Conservation (phyloP, 2,113 vertebrate genomes). For the Coracopsis vasa region DNA sequence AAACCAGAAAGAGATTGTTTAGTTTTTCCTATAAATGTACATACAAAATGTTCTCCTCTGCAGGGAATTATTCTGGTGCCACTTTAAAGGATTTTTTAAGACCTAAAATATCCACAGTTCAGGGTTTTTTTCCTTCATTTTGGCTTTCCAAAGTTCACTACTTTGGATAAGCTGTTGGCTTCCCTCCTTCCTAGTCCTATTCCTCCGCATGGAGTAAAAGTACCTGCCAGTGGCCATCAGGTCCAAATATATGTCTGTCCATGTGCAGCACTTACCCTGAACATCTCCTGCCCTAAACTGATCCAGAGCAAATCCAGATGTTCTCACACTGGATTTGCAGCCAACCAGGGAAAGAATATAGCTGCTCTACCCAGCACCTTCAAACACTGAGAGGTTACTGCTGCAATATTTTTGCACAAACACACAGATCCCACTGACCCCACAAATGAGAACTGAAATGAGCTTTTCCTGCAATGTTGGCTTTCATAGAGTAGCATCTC, state of each 20-base stretch:
- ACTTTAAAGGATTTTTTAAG: background rate
- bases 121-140: background rate
- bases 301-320: background rate
- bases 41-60: background rate
- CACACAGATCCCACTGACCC: background rate
- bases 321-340: background rate
- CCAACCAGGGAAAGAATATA: background rate
- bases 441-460: background rate
- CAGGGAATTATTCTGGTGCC: background rate
- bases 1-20: background rate
- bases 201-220: background rate
- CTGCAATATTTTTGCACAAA: background rate
- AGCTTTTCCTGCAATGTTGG: background rate
- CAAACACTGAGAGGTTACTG: conserved; percentile 19
- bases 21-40: background rate
- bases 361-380: conserved; percentile 3
- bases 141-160: background rate
- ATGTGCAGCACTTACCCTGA: accelerated
- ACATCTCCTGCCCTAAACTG: background rate
- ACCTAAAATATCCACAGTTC: background rate
- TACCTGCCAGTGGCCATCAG: background rate
- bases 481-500: background rate
- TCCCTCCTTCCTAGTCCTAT: background rate
- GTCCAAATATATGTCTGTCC: background rate
- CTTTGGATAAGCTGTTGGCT: background rate